Base-by-base conservation (phyloP, 2,797 vertebrate species). In the Gobio occitaniae region DNA sequence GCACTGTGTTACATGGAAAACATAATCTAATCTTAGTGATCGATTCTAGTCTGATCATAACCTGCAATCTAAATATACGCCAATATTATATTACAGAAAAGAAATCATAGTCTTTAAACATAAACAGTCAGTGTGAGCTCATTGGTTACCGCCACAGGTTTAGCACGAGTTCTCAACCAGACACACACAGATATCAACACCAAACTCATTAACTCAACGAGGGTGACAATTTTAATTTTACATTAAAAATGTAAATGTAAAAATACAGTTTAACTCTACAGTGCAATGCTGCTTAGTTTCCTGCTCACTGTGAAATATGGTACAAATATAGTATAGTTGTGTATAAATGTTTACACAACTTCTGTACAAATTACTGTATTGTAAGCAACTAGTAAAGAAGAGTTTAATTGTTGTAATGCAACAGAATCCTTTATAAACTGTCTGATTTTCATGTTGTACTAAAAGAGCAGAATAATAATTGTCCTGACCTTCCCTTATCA, bases 1-100 rank as follows among this genome's bases (percentile, higher is more conserved):
- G 38, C 75, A 44, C 75, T 78, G 54, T 76, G 72, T 77, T 44
- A 78, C 36, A 78, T 61, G 36, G 36, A 44, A 61, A 59, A 61
- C 4, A 61, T 78, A 25, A 78, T 78, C 21, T 78, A 78, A 78
- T 78, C 1, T 38, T 11, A 44, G 75, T 5, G 54, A 77, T 10
- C 44, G 19, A 78, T 44, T 78, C 13, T 78, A 41, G 32, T 61
- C 54, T 78, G 11, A 77, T 41, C 36, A 77, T 59, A 44, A 77
- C 13, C 54, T 61, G 36, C 13, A 25, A 38, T 76, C 29, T 54
- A 54, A 54, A 13, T 19, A 74, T 54, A 19, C 54, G 36, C 36
- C 17, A 68, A 12, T 38, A 19, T 13, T 76, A 54, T 68, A 17
- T 75, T 21, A 75, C 29, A 54, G 29, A 56, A 29, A 3, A 48